Percentiles rank a stretch among this genome's conserved stretches.
Conservation (phyloP, 2,797 vertebrate species). For the Betta splendens region DNA sequence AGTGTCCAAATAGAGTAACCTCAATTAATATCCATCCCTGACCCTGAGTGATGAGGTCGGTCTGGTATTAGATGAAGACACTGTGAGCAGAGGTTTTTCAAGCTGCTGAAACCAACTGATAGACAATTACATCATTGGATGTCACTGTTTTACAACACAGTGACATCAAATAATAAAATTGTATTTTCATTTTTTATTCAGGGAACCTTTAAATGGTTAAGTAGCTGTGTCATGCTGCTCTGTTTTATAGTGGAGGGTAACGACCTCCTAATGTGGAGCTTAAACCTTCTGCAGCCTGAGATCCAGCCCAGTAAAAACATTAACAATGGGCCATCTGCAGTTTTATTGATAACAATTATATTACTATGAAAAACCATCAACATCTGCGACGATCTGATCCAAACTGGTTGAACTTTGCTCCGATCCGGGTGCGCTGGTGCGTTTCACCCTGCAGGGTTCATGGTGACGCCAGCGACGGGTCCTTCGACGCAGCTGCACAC, state of each 20-base stretch:
- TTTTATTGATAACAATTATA: not conserved
- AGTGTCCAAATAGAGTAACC: too few species aligned
- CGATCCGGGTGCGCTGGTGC: slow-evolving; percentile 7
- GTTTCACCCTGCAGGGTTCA: slow-evolving; percentile 15
- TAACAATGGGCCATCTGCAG: not conserved
- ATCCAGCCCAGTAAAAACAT: not conserved
- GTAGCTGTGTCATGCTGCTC: not conserved
- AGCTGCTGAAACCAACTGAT: too few species aligned
- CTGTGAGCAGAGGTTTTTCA: too few species aligned
- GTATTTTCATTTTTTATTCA: too few species aligned
- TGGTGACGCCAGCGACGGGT: slow-evolving; percentile 8
- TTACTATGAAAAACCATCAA: too few species aligned
- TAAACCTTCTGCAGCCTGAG: not conserved
- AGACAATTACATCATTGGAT: too few species aligned
- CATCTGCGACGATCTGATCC: not conserved
- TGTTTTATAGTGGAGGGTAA: not conserved
- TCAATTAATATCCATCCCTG: not conserved
- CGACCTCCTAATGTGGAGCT: not conserved
- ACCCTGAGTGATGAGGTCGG: not conserved
- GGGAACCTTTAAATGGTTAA: not conserved
- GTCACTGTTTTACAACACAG: too few species aligned
- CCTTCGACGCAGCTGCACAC: slow-evolving; percentile 89
- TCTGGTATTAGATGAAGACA: not conserved
- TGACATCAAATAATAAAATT: too few species aligned
- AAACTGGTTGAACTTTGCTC: not conserved